Percentiles rank a stretch among this genome's conserved stretches.
Conservation (phyloP, 2,797 vertebrate genomes). For the Trachops cirrhosus region DNA sequence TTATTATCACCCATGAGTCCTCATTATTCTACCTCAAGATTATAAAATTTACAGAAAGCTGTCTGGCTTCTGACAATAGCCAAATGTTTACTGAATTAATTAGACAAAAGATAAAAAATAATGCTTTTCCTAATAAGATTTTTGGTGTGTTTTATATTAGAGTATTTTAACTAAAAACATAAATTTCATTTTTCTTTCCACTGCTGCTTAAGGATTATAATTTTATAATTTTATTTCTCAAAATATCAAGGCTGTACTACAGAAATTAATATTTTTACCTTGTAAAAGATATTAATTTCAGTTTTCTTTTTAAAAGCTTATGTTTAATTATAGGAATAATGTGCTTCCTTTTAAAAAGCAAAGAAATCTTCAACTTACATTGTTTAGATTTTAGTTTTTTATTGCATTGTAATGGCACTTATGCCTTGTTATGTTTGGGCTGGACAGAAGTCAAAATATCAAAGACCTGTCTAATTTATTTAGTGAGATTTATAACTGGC, state of each 20-base stretch:
- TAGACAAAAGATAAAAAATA: neutral
- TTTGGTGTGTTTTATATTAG: neutral
- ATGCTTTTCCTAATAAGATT: neutral
- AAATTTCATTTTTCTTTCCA: neutral
- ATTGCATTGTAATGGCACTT: neutral
- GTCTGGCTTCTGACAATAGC: neutral
- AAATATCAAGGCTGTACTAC: neutral
- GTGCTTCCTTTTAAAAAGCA: neutral
- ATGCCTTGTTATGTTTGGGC: neutral
- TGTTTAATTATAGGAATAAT: neutral
- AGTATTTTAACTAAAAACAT: neutral
- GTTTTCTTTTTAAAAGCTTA: neutral
- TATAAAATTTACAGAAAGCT: neutral
- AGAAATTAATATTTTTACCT: neutral
- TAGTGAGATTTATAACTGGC: neutral
- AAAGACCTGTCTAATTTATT: neutral
- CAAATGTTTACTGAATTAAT: neutral
- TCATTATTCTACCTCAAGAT: neutral
- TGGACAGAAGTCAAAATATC: neutral
- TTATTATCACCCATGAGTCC: neutral
- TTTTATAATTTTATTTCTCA: neutral
- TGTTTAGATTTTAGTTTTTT: neutral
- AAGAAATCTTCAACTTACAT: neutral
- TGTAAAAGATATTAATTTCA: neutral
- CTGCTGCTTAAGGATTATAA: neutral